phyloP scores from a whole-genome alignment of 2,888 invertebrate genomes.

The Pseudolycoriella hygida region DNA sequence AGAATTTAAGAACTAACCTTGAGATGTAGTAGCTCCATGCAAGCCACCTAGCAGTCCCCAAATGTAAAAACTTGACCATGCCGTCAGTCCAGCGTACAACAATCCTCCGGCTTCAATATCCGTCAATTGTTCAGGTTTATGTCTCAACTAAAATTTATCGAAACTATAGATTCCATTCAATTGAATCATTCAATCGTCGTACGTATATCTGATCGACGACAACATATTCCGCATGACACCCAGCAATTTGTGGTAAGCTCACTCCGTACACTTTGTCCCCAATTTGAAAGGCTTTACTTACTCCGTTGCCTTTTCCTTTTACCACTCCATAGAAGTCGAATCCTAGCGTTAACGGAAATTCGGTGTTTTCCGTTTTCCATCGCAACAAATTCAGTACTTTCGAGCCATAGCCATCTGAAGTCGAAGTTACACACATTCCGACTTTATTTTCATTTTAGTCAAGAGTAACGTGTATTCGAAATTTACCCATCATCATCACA shows the following conservation, averaged over 20 bases:
- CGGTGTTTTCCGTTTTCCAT: slow-evolving; percentile 33
- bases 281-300: slow-evolving; percentile 34
- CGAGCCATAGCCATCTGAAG: slow-evolving; percentile 63
- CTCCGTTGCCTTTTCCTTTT: slow-evolving; percentile 48
- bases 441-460: slow-evolving; percentile 2
- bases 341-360: slow-evolving; percentile 75
- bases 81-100: slow-evolving; percentile 73
- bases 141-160: slow-evolving; percentile 26
- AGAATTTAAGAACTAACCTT: not conserved
- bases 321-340: slow-evolving; percentile 81
- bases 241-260: slow-evolving; percentile 54
- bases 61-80: slow-evolving; percentile 55
- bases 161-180: slow-evolving; percentile 2
- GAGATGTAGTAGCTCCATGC: slow-evolving; percentile 21
- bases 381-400: slow-evolving; percentile 46
- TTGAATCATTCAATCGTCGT: too few species aligned
- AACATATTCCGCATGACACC: slow-evolving; percentile 67
- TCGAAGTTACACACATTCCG: slow-evolving; percentile 11
- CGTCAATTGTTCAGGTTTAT: slow-evolving; percentile 42
- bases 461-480: slow-evolving; percentile 1
- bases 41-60: slow-evolving; percentile 31
- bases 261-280: slow-evolving; percentile 89
- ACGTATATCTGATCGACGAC: slow-evolving; percentile 39
- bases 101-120: slow-evolving; percentile 59
- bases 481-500: slow-evolving; percentile 56